phyloP scores from a whole-genome alignment of 2,888 invertebrate species.

The Coenonympha glycerion region DNA sequence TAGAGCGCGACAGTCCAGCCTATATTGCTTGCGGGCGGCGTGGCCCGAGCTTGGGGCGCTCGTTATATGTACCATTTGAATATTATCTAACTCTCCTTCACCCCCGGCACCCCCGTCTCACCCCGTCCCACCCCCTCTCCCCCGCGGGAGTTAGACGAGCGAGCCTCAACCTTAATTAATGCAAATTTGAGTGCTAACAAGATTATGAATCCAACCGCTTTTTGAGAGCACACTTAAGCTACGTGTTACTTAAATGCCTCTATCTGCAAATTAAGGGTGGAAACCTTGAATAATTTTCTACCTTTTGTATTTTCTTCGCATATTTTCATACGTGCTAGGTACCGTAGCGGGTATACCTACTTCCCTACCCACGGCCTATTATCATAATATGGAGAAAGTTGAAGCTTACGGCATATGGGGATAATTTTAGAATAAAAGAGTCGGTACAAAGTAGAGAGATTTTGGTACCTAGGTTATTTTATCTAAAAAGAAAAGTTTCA shows the following conservation, averaged over 20 bases:
- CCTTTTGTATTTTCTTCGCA: constrained; percentile 21
- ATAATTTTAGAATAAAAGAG: too few species aligned
- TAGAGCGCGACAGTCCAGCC: constrained; percentile 44
- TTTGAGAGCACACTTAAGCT: constrained; percentile 61
- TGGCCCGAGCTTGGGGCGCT: constrained; percentile 55
- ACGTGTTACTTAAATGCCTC: constrained; percentile 49
- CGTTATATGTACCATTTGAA: constrained; percentile 77
- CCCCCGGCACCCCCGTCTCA: constrained; percentile 32
- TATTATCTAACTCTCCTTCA: constrained; percentile 62
- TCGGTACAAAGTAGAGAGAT: too few species aligned
- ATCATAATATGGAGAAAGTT: constrained; percentile 15
- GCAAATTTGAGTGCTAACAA: constrained; percentile 77
- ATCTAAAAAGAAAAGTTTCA: too few species aligned
- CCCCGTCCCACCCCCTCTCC: constrained; percentile 32
- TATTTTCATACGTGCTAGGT: constrained; percentile 28
- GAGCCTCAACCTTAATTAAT: constrained; percentile 72
- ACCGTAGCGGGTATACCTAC: too few species aligned
- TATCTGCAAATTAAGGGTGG: constrained; percentile 40
- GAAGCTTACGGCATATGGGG: constrained; percentile 9
- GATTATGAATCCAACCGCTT: constrained; percentile 72
- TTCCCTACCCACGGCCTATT: constrained; percentile 16
- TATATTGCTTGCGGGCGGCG: constrained; percentile 72
- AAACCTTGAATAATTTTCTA: constrained; percentile 30
- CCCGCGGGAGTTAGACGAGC: constrained; percentile 59
- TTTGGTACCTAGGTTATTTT: too few species aligned